Percentiles rank a stretch among this genome's conserved stretches.
Evolutionary conservation across 2,113 vertebrate species (phyloP).

Genomic region (Calidris pygmaea): DNA sequence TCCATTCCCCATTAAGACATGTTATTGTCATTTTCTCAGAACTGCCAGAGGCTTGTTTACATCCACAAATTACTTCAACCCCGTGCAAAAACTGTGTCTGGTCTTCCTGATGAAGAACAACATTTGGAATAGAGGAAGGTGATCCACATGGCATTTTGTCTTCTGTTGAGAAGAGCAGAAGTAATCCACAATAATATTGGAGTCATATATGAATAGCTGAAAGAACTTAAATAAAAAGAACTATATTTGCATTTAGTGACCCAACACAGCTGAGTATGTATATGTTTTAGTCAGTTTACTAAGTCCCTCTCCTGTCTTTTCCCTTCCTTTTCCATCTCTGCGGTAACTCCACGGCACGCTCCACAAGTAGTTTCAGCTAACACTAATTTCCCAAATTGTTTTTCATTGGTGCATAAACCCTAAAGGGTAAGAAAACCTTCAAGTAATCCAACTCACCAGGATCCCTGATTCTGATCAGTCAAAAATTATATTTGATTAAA

Average conservation of each 20-base stretch:
- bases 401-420: background rate
- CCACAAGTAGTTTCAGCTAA: background rate
- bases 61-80: slow-evolving; percentile 13
- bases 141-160: slow-evolving; percentile 2
- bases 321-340: background rate
- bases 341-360: background rate
- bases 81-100: background rate
- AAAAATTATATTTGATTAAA: background rate
- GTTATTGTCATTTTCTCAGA: background rate
- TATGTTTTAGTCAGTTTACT: background rate
- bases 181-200: background rate
- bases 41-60: background rate
- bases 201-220: background rate
- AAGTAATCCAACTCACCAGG: background rate
- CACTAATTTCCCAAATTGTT: background rate
- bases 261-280: background rate
- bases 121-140: background rate
- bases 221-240: background rate
- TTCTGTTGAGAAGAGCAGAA: slow-evolving; percentile 41
- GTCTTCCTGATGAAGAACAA: background rate
- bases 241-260: background rate
- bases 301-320: background rate
- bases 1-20: slow-evolving; percentile 62
- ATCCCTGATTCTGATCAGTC: background rate
- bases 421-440: background rate